Evolutionary conservation across 2,888 invertebrate species (phyloP).

Genomic region (Callinectes sapidus): DNA sequence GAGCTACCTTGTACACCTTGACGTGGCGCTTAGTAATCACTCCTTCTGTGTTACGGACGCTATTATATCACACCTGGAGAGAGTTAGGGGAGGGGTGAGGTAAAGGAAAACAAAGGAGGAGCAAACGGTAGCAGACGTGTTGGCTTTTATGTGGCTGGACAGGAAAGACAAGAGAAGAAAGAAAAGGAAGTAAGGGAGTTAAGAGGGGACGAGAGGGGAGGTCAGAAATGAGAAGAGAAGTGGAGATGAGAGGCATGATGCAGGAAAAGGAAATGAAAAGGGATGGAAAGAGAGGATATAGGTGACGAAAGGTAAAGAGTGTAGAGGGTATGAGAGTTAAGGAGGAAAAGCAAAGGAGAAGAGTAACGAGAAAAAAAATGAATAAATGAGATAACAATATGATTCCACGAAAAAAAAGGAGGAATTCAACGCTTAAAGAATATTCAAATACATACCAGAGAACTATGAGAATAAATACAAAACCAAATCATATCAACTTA

Average conservation of each 20-base stretch:
- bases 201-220: neutral
- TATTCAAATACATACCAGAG: neutral
- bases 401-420: neutral
- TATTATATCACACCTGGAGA: neutral
- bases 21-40: neutral
- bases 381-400: neutral
- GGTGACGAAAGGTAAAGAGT: neutral
- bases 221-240: neutral
- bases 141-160: neutral
- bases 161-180: neutral
- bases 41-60: slow-evolving; percentile 20
- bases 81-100: neutral
- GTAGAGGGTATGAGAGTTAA: neutral
- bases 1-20: slow-evolving; percentile 5
- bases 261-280: neutral
- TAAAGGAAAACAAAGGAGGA: neutral
- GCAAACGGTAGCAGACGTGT: neutral
- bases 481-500: neutral
- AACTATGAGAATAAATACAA: neutral
- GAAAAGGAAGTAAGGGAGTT: neutral
- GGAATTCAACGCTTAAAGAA: neutral
- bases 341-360: neutral
- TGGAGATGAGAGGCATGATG: neutral
- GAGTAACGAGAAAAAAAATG: neutral
- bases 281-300: neutral